Evolutionary conservation across 30 jellyfish, hydroid and myxozoan species (phyloP), one percentile per base, ranked within the genome.

Genomic region (Chironex yamaguchii): DNA sequence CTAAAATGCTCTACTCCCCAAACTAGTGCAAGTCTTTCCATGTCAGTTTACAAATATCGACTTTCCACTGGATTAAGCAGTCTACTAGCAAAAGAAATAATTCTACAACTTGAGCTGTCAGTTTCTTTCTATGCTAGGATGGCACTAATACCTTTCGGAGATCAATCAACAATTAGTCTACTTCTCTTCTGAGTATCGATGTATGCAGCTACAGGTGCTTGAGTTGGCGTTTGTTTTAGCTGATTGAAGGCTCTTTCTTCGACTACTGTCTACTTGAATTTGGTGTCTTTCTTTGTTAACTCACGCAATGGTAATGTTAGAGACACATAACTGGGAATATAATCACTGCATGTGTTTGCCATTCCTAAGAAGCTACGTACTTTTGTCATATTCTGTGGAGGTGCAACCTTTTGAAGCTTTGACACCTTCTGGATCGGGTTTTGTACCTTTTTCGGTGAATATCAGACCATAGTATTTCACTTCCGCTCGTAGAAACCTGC

Each of bases 241-340:
- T 54, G 21, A 6, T 54, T 53, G 28, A 76, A 76, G n/a, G 89
- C 81, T 54, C 51, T 52, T 29, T 76, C 79, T 30, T 76, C 80
- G 4, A 34, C 73, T 2, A n/a, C 12, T 14, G 81, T 76, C 89
- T 67, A 76, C 29, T 76, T 76, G 89, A 76, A 73, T 1, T 22
- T 22, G 4, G 13, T 52, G 62, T 52, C 62, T 29, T 28, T 17
- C 81, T 17, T 28, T 67, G 64, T 25, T 29, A 32, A 32, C 81
- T 69, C 83, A 11, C 70, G 83, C 24, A 69, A 21, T 3, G 71
- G 68, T 31, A 2, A 34, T 29, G 71, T 69, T 32, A 69, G 12
- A 13, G 68, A 12, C 14, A 67, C 83, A 21, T 69, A 69, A 34
- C 42, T 31, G 21, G 83, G 71, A 29, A 69, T 69, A 67, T 69